Evolutionary conservation across 2,113 vertebrate species (phyloP).

Genomic region (Eulacestoma nigropectus): DNA sequence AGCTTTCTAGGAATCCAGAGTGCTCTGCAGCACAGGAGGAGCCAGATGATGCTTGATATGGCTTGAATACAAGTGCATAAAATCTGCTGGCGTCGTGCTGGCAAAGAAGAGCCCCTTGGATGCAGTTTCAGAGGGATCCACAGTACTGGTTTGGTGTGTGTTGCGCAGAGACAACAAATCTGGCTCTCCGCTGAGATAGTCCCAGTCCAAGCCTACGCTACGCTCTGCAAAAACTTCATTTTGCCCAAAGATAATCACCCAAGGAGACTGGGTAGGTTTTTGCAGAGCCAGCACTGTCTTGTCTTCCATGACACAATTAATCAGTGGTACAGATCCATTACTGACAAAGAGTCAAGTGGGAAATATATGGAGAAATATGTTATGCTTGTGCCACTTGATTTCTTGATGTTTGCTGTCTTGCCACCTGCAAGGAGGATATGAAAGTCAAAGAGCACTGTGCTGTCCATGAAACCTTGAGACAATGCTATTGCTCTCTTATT

Average conservation of each 20-base stretch:
- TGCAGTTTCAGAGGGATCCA: not conserved
- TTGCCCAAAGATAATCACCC: not conserved
- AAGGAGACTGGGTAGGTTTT: not conserved
- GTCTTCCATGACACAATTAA: not conserved
- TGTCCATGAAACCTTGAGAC: not conserved
- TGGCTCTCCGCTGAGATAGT: not conserved
- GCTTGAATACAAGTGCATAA: not conserved
- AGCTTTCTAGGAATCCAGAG: slow-evolving; percentile 22
- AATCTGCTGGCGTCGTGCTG: not conserved
- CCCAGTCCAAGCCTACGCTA: not conserved
- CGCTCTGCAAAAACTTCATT: not conserved
- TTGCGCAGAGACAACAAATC: not conserved
- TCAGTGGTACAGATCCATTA: not conserved
- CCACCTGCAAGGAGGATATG: not conserved
- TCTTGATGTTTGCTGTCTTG: not conserved
- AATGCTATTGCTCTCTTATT: not conserved
- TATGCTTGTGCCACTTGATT: not conserved
- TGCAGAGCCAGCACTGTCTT: not conserved
- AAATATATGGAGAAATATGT: not conserved
- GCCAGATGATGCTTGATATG: not conserved
- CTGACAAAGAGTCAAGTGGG: not conserved
- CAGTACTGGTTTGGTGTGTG: not conserved
- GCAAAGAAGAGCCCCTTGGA: not conserved
- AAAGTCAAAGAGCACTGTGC: not conserved
- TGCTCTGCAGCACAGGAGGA: not conserved